These are phyloP conservation scores for Suricata suricatta DNA, from an alignment of 2,113 vertebrate genomes.

Conservation along the genomic window DNA sequence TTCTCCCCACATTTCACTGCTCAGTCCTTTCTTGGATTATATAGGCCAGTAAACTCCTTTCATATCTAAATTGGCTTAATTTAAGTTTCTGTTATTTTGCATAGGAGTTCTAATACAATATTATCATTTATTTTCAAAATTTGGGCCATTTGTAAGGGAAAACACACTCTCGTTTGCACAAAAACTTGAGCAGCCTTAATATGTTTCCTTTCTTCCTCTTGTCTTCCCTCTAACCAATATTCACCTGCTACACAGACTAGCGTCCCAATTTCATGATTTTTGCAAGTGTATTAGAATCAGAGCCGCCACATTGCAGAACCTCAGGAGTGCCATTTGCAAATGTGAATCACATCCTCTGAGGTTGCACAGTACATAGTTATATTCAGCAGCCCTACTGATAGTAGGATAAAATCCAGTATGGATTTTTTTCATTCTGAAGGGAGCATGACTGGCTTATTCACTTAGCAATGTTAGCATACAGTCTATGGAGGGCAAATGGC, in stretches of 20 bases:
- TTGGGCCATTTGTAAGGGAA: not conserved
- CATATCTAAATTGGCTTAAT: not conserved
- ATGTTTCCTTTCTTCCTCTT: not conserved
- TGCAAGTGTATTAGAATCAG: not conserved
- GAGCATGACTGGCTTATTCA: not conserved
- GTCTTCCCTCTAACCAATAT: not conserved
- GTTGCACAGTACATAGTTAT: not conserved
- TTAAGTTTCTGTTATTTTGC: not conserved
- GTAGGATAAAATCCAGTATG: too few relatives aligned
- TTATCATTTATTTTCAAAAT: constrained; percentile 14
- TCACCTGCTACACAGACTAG: not conserved
- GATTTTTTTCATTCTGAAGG: not conserved
- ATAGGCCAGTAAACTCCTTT: not conserved
- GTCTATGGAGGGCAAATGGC: not conserved
- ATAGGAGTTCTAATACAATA: not conserved
- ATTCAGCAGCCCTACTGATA: not conserved
- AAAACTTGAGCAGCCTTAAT: not conserved
- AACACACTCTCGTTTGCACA: not conserved
- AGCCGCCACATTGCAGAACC: not conserved
- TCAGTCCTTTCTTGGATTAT: not conserved
- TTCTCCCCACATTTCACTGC: not conserved
- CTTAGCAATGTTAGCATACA: not conserved
- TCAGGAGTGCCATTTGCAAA: not conserved
- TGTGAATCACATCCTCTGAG: not conserved
- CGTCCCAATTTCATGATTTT: not conserved